phyloP scores from a whole-genome alignment of 2,113 vertebrate species.

The Mesoclemmys tuberculata region DNA sequence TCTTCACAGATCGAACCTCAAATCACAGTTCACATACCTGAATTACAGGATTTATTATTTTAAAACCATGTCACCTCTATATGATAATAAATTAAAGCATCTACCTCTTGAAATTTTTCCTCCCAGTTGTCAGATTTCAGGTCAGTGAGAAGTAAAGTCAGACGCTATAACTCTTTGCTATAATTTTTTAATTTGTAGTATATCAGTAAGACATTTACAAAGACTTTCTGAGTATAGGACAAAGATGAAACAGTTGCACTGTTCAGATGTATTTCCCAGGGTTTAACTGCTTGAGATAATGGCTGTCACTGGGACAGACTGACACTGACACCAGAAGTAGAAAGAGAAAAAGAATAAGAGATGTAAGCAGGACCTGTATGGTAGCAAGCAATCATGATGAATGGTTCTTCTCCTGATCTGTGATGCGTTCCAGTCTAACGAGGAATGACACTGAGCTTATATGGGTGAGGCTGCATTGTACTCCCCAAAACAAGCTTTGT shows the following conservation, averaged over 20 bases:
- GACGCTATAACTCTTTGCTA: neutral
- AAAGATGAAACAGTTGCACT: neutral
- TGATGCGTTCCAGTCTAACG: neutral
- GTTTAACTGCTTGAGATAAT: neutral
- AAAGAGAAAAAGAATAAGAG: neutral
- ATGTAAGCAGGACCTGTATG: neutral
- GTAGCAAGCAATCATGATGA: neutral
- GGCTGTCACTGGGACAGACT: neutral
- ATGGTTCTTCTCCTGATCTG: neutral
- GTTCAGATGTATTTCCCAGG: neutral
- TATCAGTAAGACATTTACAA: neutral
- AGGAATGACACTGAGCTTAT: constrained; percentile 59
- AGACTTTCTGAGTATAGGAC: neutral
- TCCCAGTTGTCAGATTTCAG: neutral
- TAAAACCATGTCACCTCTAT: no score
- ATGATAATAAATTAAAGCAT: neutral
- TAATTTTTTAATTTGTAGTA: constrained; percentile 11
- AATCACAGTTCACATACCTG: no score
- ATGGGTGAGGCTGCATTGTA: constrained; percentile 55
- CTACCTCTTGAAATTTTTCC: neutral
- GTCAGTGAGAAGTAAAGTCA: neutral
- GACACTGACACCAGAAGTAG: neutral
- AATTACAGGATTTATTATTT: no score
- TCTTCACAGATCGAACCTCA: no score
- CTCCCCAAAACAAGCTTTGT: constrained; percentile 37